Evolutionary conservation across 1,140 invertebrate species (phyloP).

Genomic region (Maconellicoccus hirsutus): DNA sequence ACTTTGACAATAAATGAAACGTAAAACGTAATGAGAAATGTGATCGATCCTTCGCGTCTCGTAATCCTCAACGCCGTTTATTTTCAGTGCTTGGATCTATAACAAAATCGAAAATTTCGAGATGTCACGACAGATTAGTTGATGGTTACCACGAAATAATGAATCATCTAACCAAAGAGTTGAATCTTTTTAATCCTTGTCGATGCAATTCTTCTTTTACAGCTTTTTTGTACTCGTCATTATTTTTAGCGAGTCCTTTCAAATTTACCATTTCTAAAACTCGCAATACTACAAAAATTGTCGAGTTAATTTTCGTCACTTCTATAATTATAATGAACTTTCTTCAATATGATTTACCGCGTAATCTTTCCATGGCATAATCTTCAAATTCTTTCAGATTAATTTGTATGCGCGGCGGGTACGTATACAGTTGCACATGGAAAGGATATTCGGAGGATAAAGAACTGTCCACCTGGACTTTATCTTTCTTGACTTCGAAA

Average conservation of each 20-base stretch:
- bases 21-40: slow-evolving; percentile 84
- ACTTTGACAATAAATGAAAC: slow-evolving; percentile 78
- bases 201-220: slow-evolving; percentile 55
- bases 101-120: not conserved
- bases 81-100: slow-evolving; percentile 31
- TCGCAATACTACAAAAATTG: slow-evolving; percentile 61
- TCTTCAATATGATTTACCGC: too few species aligned
- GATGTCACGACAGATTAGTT: not conserved
- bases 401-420: too few species aligned
- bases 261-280: slow-evolving; percentile 57
- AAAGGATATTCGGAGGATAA: too few species aligned
- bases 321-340: too few species aligned
- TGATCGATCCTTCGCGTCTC: slow-evolving; percentile 64
- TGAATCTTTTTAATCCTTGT: slow-evolving; percentile 51
- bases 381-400: too few species aligned
- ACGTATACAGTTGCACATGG: too few species aligned
- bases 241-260: slow-evolving; percentile 43
- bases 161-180: slow-evolving; percentile 33
- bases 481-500: too few species aligned
- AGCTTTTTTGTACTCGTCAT: slow-evolving; percentile 59
- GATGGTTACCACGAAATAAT: not conserved
- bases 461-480: too few species aligned
- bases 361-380: too few species aligned
- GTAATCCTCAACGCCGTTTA: slow-evolving; percentile 44
- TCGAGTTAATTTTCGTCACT: too few species aligned